Conservation (phyloP, 2,888 invertebrate species). For the Pammene fasciana region DNA sequence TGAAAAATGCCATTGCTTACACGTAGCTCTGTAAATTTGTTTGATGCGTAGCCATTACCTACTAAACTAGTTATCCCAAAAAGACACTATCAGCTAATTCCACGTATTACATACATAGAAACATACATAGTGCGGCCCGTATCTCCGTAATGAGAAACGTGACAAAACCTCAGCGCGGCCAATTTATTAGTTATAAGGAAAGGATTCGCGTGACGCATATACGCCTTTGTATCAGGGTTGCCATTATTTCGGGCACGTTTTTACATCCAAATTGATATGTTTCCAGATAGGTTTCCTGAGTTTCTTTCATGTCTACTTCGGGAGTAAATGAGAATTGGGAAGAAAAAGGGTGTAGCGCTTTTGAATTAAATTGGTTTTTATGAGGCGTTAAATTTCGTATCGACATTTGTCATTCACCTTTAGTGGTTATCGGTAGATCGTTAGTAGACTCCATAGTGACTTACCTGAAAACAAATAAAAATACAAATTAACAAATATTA, state of each 20-base stretch:
- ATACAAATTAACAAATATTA: neutral
- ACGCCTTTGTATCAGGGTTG: constrained; percentile 19
- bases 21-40: no score
- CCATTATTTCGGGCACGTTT: constrained; percentile 40
- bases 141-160: constrained; percentile 38
- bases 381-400: no score
- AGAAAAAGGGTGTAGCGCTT: no score
- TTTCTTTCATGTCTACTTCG: no score
- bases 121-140: neutral
- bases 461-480: constrained; percentile 17
- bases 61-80: neutral
- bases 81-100: neutral
- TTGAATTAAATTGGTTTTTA: no score
- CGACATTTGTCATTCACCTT: no score
- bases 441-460: neutral
- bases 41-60: no score
- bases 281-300: neutral
- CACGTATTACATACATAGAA: neutral
- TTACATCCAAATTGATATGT: constrained; percentile 36
- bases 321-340: no score
- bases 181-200: constrained; percentile 36
- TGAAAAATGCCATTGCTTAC: no score
- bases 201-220: constrained; percentile 28
- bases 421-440: no score
- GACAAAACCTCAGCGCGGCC: constrained; percentile 26